These are phyloP conservation scores for Selene dorsalis DNA, from an alignment of 2,797 vertebrate genomes.

Conservation along the genomic window DNA sequence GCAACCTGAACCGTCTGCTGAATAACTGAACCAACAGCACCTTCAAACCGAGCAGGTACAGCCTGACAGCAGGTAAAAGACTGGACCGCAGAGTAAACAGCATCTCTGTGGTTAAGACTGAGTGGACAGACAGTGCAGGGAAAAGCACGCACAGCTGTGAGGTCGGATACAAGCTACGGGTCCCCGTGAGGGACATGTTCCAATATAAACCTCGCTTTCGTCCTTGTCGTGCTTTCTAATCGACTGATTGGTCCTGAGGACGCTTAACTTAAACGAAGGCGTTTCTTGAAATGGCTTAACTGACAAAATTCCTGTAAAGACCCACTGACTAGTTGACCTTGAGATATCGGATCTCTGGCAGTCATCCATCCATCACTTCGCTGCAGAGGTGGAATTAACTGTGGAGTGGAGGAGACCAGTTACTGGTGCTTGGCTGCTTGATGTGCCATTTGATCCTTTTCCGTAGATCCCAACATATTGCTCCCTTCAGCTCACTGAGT, in stretches of 20 bases:
- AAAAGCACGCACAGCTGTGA: background rate
- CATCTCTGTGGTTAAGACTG: slow-evolving; percentile 44
- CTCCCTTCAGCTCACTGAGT: slow-evolving; percentile 67
- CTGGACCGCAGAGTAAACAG: slow-evolving; percentile 68
- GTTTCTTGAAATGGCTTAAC: background rate
- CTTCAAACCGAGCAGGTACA: slow-evolving; percentile 82
- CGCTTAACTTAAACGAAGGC: background rate
- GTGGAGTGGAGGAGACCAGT: slow-evolving; percentile 40
- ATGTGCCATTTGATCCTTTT: slow-evolving; percentile 55
- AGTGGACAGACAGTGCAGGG: background rate
- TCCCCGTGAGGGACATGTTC: slow-evolving; percentile 55
- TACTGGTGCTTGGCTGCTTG: slow-evolving; percentile 58
- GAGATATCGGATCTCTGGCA: slow-evolving; percentile 6
- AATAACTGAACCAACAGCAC: slow-evolving; percentile 83
- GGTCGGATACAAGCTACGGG: background rate
- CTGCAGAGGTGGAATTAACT: slow-evolving; percentile 38
- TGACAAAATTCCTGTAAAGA: slow-evolving; percentile 1
- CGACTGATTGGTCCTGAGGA: background rate
- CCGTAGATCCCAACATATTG: slow-evolving; percentile 57
- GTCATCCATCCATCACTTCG: slow-evolving; percentile 44
- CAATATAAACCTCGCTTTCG: slow-evolving; percentile 55
- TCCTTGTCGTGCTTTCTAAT: background rate
- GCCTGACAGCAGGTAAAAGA: slow-evolving; percentile 70
- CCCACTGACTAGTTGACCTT: slow-evolving; percentile 35
- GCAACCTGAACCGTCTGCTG: slow-evolving; percentile 68